Conservation (phyloP, 2,888 invertebrate species). For the Lissonota sp. region DNA sequence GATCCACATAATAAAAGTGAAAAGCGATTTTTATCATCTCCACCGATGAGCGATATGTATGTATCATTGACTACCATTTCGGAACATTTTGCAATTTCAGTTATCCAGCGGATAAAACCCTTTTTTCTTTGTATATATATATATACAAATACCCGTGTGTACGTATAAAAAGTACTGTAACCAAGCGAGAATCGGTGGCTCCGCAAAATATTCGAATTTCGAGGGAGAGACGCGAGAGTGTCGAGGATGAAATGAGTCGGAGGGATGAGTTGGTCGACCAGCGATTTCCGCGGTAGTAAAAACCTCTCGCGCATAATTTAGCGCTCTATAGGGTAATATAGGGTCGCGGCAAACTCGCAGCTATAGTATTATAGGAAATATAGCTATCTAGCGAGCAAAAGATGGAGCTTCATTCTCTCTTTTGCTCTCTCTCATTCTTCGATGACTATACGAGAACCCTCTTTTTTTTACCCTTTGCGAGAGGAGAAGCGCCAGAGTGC, state of each 20-base stretch:
- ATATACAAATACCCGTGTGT: conserved; percentile 21
- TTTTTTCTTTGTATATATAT: conserved; percentile 24
- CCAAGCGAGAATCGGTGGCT: conserved; percentile 40
- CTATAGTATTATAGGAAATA: conserved; percentile 23
- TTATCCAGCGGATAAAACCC: conserved; percentile 20
- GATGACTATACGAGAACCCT: too few species aligned
- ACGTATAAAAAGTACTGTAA: conserved; percentile 14
- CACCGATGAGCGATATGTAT: conserved; percentile 29
- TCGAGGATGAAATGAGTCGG: conserved; percentile 4
- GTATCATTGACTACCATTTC: conserved; percentile 31
- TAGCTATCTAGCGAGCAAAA: conserved; percentile 21
- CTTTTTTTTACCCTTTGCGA: conserved; percentile 3
- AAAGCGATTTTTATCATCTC: conserved; percentile 37
- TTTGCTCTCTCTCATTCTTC: conserved; percentile 5
- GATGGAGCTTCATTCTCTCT: conserved; percentile 27
- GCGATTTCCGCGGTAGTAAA: conserved; percentile 79
- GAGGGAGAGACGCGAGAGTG: conserved; percentile 43
- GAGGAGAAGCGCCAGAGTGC: not conserved
- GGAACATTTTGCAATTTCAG: conserved; percentile 42
- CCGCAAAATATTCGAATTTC: conserved; percentile 57
- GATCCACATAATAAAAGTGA: conserved; percentile 15
- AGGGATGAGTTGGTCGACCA: conserved; percentile 43
- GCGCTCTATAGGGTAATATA: conserved; percentile 80
- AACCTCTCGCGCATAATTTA: conserved; percentile 81
- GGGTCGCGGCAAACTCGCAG: conserved; percentile 48